Percentiles rank a stretch among this genome's conserved stretches.
phyloP scores from a whole-genome alignment of 2,888 invertebrate genomes.

The Lasioglossum pauxillum region DNA sequence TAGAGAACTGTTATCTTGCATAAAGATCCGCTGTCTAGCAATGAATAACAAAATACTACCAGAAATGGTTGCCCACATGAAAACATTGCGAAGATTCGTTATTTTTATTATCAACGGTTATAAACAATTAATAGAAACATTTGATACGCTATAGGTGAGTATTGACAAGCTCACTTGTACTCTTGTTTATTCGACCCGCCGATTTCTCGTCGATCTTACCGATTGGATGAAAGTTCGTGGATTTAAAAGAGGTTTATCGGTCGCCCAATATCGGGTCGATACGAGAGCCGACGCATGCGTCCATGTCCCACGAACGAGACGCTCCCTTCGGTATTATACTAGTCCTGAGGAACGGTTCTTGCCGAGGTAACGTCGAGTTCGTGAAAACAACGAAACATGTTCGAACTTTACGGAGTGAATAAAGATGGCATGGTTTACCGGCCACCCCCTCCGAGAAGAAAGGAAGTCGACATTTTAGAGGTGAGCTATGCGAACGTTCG shows the following conservation, averaged over 20 bases:
- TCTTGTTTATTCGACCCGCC: background rate
- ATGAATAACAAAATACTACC: too few relatives aligned
- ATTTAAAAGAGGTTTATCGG: constrained; percentile 54
- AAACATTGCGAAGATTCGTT: too few relatives aligned
- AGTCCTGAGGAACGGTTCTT: constrained; percentile 29
- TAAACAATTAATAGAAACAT: too few relatives aligned
- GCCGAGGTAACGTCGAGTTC: constrained; percentile 31
- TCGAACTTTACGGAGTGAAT: constrained; percentile 80
- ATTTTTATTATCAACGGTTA: too few relatives aligned
- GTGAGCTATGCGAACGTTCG: constrained; percentile 59
- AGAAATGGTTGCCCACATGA: too few relatives aligned
- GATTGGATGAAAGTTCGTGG: constrained; percentile 26
- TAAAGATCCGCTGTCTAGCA: too few relatives aligned
- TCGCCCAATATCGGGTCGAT: constrained; percentile 68
- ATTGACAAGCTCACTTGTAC: background rate
- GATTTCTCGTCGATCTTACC: background rate
- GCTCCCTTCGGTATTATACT: constrained; percentile 61
- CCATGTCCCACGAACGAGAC: constrained; percentile 39
- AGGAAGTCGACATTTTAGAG: constrained; percentile 82
- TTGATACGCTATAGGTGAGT: too few relatives aligned
- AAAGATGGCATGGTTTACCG: constrained; percentile 80
- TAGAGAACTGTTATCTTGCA: too few relatives aligned
- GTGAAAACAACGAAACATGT: constrained; percentile 70
- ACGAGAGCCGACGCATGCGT: constrained; percentile 70
- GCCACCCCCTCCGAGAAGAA: constrained; percentile 79